Evolutionary conservation across 2,797 vertebrate species (phyloP).

Genomic region (Strix occidentalis): DNA sequence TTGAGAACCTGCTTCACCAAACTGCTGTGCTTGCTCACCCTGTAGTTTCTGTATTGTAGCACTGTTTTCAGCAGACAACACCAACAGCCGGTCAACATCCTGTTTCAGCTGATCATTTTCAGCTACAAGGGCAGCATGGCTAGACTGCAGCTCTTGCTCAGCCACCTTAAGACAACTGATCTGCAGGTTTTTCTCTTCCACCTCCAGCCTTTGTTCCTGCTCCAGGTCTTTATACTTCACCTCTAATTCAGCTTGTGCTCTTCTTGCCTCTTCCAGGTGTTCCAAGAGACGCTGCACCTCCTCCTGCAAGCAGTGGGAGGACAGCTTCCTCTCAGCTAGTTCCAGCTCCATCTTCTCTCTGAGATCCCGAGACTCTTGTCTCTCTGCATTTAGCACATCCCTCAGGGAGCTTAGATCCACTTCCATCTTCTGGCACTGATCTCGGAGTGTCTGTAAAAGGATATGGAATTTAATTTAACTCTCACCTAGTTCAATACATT

Average conservation of each 20-base stretch:
- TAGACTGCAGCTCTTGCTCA: slow-evolving; percentile 34
- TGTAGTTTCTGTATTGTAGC: not conserved
- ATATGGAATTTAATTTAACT: not conserved
- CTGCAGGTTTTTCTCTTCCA: slow-evolving; percentile 58
- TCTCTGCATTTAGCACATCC: slow-evolving; percentile 75
- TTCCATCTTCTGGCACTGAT: slow-evolving; percentile 87
- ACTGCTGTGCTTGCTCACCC: slow-evolving; percentile 47
- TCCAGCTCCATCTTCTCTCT: slow-evolving; percentile 67
- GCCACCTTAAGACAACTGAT: slow-evolving; percentile 28
- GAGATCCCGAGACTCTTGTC: slow-evolving; percentile 24
- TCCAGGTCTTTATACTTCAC: slow-evolving; percentile 45
- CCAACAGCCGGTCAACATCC: slow-evolving; percentile 43
- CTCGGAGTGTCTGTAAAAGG: slow-evolving; percentile 79
- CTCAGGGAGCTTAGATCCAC: slow-evolving; percentile 75
- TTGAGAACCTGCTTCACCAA: not conserved
- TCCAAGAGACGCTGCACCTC: slow-evolving; percentile 47
- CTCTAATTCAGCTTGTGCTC: slow-evolving; percentile 34
- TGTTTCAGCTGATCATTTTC: slow-evolving; percentile 77
- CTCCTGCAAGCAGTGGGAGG: slow-evolving; percentile 54
- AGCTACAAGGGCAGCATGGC: slow-evolving; percentile 6
- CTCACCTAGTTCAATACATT: not conserved
- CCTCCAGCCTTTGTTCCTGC: slow-evolving; percentile 25
- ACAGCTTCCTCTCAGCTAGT: slow-evolving; percentile 69
- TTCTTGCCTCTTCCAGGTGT: slow-evolving; percentile 64
- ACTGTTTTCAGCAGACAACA: not conserved